Evolutionary conservation across 2,113 vertebrate species (phyloP).

Genomic region (Pelecanoides urinatrix): DNA sequence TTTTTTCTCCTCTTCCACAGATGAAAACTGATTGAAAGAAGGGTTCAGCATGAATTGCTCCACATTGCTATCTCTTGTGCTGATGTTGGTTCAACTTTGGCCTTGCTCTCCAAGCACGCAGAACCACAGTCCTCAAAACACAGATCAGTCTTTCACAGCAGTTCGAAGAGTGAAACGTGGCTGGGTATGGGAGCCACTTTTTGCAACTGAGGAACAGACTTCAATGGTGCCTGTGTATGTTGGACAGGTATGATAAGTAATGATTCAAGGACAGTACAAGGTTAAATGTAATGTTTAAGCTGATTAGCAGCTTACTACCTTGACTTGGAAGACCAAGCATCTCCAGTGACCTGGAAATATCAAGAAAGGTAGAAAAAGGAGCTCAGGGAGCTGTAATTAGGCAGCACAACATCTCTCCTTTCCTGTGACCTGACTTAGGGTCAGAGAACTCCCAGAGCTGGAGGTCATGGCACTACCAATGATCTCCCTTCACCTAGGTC

Average conservation of each 20-base stretch:
- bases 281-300: not conserved
- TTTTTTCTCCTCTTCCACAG: not conserved
- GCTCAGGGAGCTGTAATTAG: not conserved
- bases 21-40: slow-evolving; percentile 10
- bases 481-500: not conserved
- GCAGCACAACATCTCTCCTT: not conserved
- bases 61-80: slow-evolving; percentile 42
- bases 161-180: slow-evolving; percentile 76
- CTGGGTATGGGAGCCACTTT: slow-evolving; percentile 87
- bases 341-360: not conserved
- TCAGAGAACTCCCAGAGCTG: not conserved
- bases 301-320: not conserved
- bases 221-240: slow-evolving; percentile 67
- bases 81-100: slow-evolving; percentile 67
- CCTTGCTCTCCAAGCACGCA: slow-evolving; percentile 16
- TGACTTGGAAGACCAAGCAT: not conserved
- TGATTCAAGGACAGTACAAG: not conserved
- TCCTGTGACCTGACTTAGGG: not conserved
- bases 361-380: not conserved
- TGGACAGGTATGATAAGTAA: slow-evolving; percentile 81
- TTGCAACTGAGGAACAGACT: slow-evolving; percentile 81
- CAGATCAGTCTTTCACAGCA: not conserved
- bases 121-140: not conserved
- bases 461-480: not conserved
- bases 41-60: slow-evolving; percentile 65